Evolutionary conservation across 2,113 vertebrate species (phyloP), one percentile per base, ranked within the genome.

Genomic region (Halichoeres trimaculatus): DNA sequence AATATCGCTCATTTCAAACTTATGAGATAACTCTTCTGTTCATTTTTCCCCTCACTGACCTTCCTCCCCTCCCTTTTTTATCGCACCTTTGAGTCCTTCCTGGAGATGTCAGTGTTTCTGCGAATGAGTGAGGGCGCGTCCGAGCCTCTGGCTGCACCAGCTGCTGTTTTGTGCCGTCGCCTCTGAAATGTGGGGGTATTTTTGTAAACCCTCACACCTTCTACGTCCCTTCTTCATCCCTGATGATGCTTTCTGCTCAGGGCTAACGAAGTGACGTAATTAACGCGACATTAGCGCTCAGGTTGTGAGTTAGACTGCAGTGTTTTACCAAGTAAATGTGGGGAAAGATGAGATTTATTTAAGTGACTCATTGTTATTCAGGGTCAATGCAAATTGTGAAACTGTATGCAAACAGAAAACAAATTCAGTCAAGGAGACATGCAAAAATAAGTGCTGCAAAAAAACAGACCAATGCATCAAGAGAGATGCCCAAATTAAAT

Each of bases 191-290:
- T 61, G 53, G 26, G 36, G 56, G 66, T 84, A 86, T 86, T 89
- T 81, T 55, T 51, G 72, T 74, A 54, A 60, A 30, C 16, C 23
- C 26, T 51, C 11, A 54, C 50, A 66, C 65, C 58, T 30, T 59
- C 70, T 62, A 56, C 40, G 41, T 34, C 58, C 60, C 20, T 26
- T 40, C 51, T 70, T 26, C 62, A n/a, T n/a, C n/a, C 43, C 50
- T 55, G 43, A 50, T 43, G 67, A 54, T 14, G 13, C 43, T 17
- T 47, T 53, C 48, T 20, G 50, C 74, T 35, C 48, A 14, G 0
- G 74, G 65, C 58, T 48, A 22, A 88, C 10, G n/a, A 5, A 36
- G 85, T 78, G 80, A 89, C 17, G 70, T 64, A 85, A 88, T 86
- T 80, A 81, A 77, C 65, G 53, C 70, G 51, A 78, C 48, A 62